Evolutionary conservation across 2,113 vertebrate species (phyloP), one percentile per base, ranked within the genome.

Genomic region (Panurus biarmicus): DNA sequence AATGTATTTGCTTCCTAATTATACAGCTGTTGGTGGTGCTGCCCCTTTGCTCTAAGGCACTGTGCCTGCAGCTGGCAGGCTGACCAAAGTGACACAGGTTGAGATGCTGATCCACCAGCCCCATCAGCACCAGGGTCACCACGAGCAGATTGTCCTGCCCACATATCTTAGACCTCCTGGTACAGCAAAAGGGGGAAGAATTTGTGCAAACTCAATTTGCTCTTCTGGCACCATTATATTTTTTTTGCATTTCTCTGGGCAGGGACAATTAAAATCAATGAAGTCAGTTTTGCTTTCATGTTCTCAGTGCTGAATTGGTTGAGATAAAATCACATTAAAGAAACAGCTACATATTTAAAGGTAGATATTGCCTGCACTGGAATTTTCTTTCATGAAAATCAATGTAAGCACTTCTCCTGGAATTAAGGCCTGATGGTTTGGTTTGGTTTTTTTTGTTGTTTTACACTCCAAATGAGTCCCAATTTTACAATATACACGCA

Each of bases 241-340:
- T 85, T 85, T 80, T 90, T 80, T 91, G 36, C 72, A 33, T 91
- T 70, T 95, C 75, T 91, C 75, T 86, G 72, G 51, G 82, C 85
- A 87, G 8, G 60, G 72, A 65, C 96, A 95, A 95, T 94, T 94
- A 95, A 94, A 95, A 93, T 94, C 94, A 93, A 94, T 94, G 90
- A 85, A 95, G 91, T 88, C 91, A 80, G 79, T 80, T 95, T 85
- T 73, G 87, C 94, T 93, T 95, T 95, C 91, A 80, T 88, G 91
- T 95, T 95, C 89, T 80, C 8, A 0, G 51, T 58, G 75, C 85
- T 73, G 89, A 95, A 95, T 56, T 3, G 19, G 87, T 91, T 21
- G 71, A 94, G 95, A 95, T 95, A 95, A 95, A 95, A 95, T 97
- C 94, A 71, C 75, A 87, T 95, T 94, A 95, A 79, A 85, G 93